These are phyloP conservation scores for Pungitius pungitius DNA, from an alignment of 2,113 vertebrate species.

Conservation along the genomic window DNA sequence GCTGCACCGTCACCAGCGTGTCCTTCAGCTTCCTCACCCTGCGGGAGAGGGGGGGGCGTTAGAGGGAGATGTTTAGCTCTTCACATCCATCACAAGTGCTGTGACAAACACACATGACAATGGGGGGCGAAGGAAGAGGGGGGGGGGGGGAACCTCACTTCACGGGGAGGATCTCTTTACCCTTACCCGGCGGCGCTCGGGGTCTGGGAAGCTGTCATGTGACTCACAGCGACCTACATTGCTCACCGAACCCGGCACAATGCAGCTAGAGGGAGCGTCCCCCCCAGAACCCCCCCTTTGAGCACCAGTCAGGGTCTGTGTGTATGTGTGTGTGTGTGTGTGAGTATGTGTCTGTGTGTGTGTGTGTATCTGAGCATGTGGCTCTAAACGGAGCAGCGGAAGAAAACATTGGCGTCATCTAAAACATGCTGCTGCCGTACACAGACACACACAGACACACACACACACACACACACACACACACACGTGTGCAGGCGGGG, in stretches of 20 bases:
- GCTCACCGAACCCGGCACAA: conserved; percentile 6
- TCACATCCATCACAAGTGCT: too few species aligned
- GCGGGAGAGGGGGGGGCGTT: conserved; percentile 19
- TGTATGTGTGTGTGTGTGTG: conserved; percentile 4
- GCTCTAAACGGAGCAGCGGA: too few species aligned
- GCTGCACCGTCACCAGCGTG: conserved; percentile 91
- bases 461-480: conserved; percentile 10
- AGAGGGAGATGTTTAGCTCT: too few species aligned
- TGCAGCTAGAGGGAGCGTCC: background rate
- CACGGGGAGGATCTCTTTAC: background rate
- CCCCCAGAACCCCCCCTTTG: background rate
- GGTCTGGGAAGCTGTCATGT: conserved; percentile 4
- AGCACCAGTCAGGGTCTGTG: background rate
- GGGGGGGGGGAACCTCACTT: too few species aligned
- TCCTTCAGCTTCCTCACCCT: conserved; percentile 98
- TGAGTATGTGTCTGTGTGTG: too few species aligned
- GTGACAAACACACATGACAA: too few species aligned
- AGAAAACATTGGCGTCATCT: too few species aligned
- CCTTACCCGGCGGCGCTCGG: background rate
- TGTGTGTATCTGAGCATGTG: background rate
- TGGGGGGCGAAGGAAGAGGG: too few species aligned
- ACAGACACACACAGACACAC: conserved; percentile 12
- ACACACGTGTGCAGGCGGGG: too few species aligned
- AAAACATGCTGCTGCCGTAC: background rate
- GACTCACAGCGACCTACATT: conserved; percentile 54